These are phyloP conservation scores for Oreohelix idahoensis DNA, from an alignment of 1,140 invertebrate species.

Conservation along the genomic window DNA sequence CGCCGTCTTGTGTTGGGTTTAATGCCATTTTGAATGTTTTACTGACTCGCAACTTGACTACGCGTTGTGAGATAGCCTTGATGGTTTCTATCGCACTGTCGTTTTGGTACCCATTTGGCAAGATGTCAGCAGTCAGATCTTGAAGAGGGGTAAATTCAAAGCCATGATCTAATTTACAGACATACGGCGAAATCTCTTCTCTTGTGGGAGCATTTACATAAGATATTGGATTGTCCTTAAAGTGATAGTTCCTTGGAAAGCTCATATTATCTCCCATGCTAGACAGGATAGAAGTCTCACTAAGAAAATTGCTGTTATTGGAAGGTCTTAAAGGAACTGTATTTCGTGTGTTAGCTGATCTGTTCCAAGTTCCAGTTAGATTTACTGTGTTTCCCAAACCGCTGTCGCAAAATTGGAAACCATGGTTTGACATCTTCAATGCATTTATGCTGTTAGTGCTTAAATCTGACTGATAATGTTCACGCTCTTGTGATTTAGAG, in stretches of 20 bases:
- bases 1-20: not conserved
- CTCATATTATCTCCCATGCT: not conserved
- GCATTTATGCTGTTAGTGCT: no score
- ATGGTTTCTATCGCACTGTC: not conserved
- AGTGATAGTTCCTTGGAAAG: not conserved
- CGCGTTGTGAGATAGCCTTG: not conserved
- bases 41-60: not conserved
- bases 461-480: not conserved
- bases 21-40: not conserved
- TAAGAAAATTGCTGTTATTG: not conserved
- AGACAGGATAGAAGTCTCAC: not conserved
- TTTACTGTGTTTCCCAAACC: not conserved
- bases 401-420: not conserved
- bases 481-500: no score
- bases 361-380: not conserved
- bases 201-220: not conserved
- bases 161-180: not conserved
- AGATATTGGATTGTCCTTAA: not conserved
- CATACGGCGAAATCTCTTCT: not conserved
- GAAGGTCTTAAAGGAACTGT: not conserved
- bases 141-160: conserved; percentile 9
- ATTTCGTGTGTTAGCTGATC: not conserved
- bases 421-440: not conserved
- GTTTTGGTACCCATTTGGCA: not conserved
- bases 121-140: not conserved